Evolutionary conservation across 2,888 invertebrate genomes (phyloP), one percentile per base, ranked within the genome.

Genomic region (Coelinius sp.): DNA sequence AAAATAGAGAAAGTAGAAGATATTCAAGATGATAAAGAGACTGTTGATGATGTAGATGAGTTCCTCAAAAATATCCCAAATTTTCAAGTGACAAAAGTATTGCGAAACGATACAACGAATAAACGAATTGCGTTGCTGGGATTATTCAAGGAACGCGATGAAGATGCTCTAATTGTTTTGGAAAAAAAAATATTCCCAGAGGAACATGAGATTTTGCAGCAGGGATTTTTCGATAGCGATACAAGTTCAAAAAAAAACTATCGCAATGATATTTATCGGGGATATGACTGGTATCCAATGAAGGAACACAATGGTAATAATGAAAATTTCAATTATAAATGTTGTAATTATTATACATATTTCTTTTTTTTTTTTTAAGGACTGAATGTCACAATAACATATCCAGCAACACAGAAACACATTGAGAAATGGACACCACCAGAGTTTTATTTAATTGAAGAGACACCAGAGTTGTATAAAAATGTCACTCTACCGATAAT

Each of bases 321-420:
- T 59, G 24, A 22, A 49, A 24, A 41, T n/a, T n/a, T 46, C 52
- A 7, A 52, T 27, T 68, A 24, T 46, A 49, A 31, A 59, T 75
- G 44, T 25, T 63, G 63, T 12, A 62, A n/a, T 52, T 67, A 56
- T 41, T 1, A 27, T 65, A 22, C 20, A 52, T 8, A 35, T 67
- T 38, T 41, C 10, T 17, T 71, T 63, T 41, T 64, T 67, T 24
- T 68, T 56, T 20, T 65, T 46, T 38, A 87, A 97, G 97, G 91
- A 79, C 90, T 98, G 2, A 97, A 97, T 85, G 92, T 95, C 0
- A 96, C 95, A 7, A 90, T 99, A 25, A 95, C 99, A 76, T 95
- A 94, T 88, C 99, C 99, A 1, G 98, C 98, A 0, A 96, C 97
- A 27, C 93, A 95, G 68, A 95, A 96, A 84, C 98, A 98, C 82